A percentile compares a stretch with the other conserved stretches of the same genome.
These are phyloP conservation scores for Notolabrus celidotus DNA, from an alignment of 2,797 vertebrate species.

Conservation along the genomic window DNA sequence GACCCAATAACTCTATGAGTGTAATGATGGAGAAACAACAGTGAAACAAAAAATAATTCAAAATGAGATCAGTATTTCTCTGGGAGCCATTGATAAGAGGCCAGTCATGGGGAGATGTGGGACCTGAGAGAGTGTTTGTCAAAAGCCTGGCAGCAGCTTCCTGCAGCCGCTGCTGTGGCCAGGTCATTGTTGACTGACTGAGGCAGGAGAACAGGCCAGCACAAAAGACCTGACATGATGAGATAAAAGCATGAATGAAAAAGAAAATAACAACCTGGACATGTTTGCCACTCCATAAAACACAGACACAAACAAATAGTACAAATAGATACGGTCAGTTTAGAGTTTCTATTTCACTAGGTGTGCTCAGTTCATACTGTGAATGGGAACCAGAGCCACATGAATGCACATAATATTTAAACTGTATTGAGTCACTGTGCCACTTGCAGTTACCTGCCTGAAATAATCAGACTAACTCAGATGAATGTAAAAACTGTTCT, in stretches of 20 bases:
- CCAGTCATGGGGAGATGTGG: slow-evolving; percentile 20
- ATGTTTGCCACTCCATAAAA: slow-evolving; percentile 40
- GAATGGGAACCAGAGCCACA: slow-evolving; percentile 19
- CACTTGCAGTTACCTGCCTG: slow-evolving; percentile 28
- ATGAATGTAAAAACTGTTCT: slow-evolving; percentile 14
- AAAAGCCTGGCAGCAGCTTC: slow-evolving; percentile 55
- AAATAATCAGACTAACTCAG: slow-evolving; percentile 32
- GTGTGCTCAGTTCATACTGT: slow-evolving; percentile 3
- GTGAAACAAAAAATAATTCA: slow-evolving; percentile 31
- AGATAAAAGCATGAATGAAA: slow-evolving; percentile 65
- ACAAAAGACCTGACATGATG: slow-evolving; percentile 68
- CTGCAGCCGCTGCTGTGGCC: slow-evolving; percentile 37
- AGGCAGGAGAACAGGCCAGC: slow-evolving; percentile 53
- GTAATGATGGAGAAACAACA: slow-evolving; percentile 9
- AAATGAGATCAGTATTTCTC: slow-evolving; percentile 46
- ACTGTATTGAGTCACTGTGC: background rate
- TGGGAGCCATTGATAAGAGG: slow-evolving; percentile 38
- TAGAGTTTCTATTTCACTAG: slow-evolving; percentile 39
- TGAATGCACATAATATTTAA: slow-evolving; percentile 12
- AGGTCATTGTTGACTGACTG: slow-evolving; percentile 65
- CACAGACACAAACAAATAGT: slow-evolving; percentile 24
- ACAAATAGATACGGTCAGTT: slow-evolving; percentile 8
- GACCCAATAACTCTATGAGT: slow-evolving; percentile 18
- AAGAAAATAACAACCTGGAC: slow-evolving; percentile 14
- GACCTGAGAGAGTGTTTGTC: slow-evolving; percentile 51